Evolutionary conservation across 2,797 vertebrate genomes (phyloP).

Genomic region (Apogon talboti): DNA sequence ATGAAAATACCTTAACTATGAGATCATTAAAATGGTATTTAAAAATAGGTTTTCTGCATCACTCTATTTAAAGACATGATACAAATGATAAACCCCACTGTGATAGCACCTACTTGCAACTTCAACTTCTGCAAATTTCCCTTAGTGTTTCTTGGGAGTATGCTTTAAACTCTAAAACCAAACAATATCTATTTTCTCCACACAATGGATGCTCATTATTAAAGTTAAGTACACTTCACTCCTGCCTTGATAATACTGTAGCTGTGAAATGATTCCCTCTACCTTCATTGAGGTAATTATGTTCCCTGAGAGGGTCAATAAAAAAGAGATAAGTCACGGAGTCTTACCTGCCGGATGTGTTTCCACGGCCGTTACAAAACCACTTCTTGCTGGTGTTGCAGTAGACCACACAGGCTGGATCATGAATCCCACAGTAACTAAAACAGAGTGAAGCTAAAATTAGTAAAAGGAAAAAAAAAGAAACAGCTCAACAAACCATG

Average conservation of each 20-base stretch:
- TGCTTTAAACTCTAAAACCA: not conserved
- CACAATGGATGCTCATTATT: not conserved
- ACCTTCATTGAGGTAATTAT: conserved; percentile 18
- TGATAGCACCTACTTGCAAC: not conserved
- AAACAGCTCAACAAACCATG: not conserved
- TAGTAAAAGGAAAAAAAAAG: not conserved
- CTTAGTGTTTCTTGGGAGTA: not conserved
- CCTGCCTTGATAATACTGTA: not conserved
- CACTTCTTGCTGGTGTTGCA: conserved; percentile 99
- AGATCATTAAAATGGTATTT: no score
- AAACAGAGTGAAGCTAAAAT: conserved; percentile 9
- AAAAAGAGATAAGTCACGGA: not conserved
- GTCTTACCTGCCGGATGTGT: conserved; percentile 94
- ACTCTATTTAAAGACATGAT: no score
- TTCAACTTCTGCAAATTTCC: not conserved
- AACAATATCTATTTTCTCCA: conserved; percentile 5
- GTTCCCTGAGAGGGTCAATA: not conserved
- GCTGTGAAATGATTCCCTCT: conserved; percentile 16
- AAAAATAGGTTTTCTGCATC: no score
- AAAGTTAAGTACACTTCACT: not conserved
- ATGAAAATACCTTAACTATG: no score
- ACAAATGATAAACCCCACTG: no score
- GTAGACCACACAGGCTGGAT: conserved; percentile 96
- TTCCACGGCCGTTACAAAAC: conserved; percentile 97
- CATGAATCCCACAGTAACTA: conserved; percentile 97